Evolutionary conservation across 2,888 invertebrate genomes (phyloP).

Genomic region (Apodemia zela): DNA sequence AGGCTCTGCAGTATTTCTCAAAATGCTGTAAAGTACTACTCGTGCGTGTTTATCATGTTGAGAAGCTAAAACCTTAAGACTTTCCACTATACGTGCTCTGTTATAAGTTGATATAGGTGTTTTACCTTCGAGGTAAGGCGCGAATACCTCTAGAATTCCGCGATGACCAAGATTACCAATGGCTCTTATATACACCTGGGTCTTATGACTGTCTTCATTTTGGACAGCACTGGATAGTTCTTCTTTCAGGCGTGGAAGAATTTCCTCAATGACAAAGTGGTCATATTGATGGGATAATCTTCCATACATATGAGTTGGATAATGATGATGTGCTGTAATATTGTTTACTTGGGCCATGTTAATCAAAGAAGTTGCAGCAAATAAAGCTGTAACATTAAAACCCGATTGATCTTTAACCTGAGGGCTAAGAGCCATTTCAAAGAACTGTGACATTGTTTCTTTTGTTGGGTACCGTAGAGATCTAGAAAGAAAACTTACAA

Average conservation of each 20-base stretch:
- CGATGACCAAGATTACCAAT: constrained; percentile 84
- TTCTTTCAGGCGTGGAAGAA: constrained; percentile 80
- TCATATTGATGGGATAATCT: constrained; percentile 76
- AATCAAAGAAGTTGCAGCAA: constrained; percentile 81
- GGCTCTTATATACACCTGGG: constrained; percentile 82
- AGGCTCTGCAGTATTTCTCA: constrained; percentile 83
- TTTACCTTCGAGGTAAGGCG: constrained; percentile 85
- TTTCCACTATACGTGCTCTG: constrained; percentile 81
- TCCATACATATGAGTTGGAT: constrained; percentile 84
- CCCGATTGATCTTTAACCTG: constrained; percentile 71
- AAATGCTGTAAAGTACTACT: constrained; percentile 82
- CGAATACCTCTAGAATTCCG: constrained; percentile 79
- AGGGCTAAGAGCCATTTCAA: constrained; percentile 76
- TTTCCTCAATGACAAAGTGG: constrained; percentile 73
- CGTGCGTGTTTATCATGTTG: constrained; percentile 75
- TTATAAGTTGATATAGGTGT: constrained; percentile 80
- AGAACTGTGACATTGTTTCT: constrained; percentile 81
- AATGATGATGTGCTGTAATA: constrained; percentile 78
- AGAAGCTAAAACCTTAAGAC: constrained; percentile 73
- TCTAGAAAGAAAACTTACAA: constrained; percentile 75
- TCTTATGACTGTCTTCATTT: constrained; percentile 74
- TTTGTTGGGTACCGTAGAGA: constrained; percentile 82
- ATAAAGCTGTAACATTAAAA: constrained; percentile 79
- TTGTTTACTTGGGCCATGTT: constrained; percentile 82
- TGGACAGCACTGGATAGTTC: constrained; percentile 77